Conservation (phyloP, 2,797 vertebrate genomes). For the Morus bassanus region DNA sequence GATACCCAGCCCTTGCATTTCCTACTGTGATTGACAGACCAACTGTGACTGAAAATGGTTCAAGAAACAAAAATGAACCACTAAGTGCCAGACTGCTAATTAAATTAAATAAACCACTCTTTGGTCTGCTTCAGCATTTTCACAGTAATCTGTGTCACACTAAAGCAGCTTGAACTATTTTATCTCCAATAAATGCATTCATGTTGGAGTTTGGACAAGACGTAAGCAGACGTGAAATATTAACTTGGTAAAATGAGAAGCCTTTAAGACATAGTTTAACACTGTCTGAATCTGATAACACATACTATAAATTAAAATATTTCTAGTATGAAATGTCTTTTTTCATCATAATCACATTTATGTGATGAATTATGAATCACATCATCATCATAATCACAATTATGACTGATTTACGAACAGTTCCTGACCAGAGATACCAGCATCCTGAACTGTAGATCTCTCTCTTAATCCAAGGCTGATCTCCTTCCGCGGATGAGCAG, state of each 20-base stretch:
- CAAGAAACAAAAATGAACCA: background rate
- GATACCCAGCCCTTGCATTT: background rate
- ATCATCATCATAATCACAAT: background rate
- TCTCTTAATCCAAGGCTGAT: background rate
- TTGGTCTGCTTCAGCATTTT: background rate
- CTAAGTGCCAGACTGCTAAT: background rate
- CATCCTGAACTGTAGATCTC: background rate
- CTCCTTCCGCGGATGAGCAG: rapidly evolving
- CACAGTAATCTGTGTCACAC: background rate
- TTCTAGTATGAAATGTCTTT: background rate
- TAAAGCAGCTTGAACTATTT: background rate
- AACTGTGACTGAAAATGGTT: background rate
- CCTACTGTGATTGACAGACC: background rate
- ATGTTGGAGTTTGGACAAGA: background rate
- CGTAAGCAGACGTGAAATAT: rapidly evolving
- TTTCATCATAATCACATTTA: no score
- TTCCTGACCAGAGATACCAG: background rate
- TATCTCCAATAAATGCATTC: background rate
- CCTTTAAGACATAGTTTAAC: background rate
- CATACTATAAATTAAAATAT: background rate
- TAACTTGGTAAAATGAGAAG: background rate
- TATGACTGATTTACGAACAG: background rate
- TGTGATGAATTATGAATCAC: no score
- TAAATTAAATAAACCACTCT: background rate
- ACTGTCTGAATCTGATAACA: background rate